A percentile compares a stretch with the other conserved stretches of the same genome.
phyloP scores from a whole-genome alignment of 2,113 vertebrate genomes.

The Ceratotherium simum region DNA sequence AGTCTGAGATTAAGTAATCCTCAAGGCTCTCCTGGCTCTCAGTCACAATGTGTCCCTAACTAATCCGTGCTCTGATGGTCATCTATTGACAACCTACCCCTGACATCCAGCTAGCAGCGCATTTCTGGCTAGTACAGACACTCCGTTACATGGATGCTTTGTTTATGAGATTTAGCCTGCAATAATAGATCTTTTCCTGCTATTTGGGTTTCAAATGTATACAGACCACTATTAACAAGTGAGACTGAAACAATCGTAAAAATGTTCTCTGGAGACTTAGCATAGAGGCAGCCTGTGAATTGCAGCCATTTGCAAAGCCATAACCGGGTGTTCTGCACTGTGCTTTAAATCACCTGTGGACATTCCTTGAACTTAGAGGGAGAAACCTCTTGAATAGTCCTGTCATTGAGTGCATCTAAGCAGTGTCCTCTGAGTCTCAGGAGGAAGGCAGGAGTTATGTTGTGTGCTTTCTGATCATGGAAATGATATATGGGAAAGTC shows the following conservation, averaged over 20 bases:
- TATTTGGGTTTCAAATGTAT: not conserved
- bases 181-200: not conserved
- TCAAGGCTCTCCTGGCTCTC: not conserved
- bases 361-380: not conserved
- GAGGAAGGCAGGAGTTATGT: not conserved
- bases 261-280: fast-evolving
- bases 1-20: not conserved
- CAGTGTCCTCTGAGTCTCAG: not conserved
- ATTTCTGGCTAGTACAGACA: fast-evolving
- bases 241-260: not conserved
- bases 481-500: not conserved
- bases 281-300: fast-evolving
- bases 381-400: not conserved
- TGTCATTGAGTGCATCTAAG: too few relatives aligned
- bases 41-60: not conserved
- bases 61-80: fast-evolving
- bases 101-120: fast-evolving
- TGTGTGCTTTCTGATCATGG: not conserved
- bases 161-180: not conserved
- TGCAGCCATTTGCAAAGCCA: not conserved
- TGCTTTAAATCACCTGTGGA: not conserved
- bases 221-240: fast-evolving
- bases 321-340: not conserved
- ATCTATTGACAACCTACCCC: not conserved
- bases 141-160: not conserved